Percentiles rank a stretch among this genome's conserved stretches.
phyloP scores from a whole-genome alignment of 2,113 vertebrate genomes.

The Notarius lentiginosus region DNA sequence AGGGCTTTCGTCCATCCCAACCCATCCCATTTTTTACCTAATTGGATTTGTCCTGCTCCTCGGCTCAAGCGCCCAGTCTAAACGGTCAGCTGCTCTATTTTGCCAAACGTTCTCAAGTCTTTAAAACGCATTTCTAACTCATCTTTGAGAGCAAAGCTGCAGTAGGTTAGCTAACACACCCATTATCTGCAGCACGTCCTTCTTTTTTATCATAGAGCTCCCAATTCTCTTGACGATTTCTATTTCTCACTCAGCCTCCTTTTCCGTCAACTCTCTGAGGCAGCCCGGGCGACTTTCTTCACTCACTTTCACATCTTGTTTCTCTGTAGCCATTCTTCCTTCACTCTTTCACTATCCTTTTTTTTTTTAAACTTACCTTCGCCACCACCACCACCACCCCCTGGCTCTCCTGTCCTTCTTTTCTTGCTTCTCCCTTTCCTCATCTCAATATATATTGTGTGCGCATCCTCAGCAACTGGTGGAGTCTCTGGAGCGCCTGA shows the following conservation, averaged over 20 bases:
- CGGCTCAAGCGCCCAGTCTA: neutral
- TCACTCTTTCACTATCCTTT: neutral
- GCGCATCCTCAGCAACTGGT: conserved; percentile 80
- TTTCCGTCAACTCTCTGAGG: conserved; percentile 41
- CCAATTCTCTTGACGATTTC: conserved; percentile 51
- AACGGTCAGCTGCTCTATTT: neutral
- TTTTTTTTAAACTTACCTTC: neutral
- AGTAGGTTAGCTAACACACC: conserved; percentile 17
- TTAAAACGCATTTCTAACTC: neutral
- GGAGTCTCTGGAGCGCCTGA: conserved; percentile 86
- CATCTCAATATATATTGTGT: neutral
- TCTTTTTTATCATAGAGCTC: conserved; percentile 37
- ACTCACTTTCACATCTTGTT: conserved; percentile 8
- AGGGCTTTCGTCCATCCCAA: neutral
- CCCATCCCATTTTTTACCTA: conserved; percentile 37
- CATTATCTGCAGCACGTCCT: conserved; percentile 15
- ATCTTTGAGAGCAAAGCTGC: neutral
- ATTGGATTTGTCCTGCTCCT: conserved; percentile 44
- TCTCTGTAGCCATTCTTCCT: neutral
- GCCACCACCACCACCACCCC: neutral
- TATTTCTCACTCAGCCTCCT: conserved; percentile 52
- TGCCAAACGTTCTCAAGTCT: neutral
- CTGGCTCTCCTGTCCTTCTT: neutral
- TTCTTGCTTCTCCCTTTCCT: neutral
- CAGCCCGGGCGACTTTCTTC: conserved; percentile 18